Conservation (phyloP, 1,140 invertebrate species). For the Formica selysi region DNA sequence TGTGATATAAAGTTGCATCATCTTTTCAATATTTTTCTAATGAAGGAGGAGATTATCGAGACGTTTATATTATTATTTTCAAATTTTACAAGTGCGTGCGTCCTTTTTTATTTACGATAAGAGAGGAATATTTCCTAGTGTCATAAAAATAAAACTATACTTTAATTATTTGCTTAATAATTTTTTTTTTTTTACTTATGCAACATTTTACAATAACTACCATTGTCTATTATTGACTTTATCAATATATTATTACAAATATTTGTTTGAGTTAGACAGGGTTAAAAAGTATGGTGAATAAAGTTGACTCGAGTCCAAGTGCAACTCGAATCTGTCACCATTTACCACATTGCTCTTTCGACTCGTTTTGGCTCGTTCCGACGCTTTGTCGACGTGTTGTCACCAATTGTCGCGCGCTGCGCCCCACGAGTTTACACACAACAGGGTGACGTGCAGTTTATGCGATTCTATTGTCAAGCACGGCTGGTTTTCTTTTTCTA, state of each 20-base stretch:
- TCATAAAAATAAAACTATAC: conserved; percentile 3
- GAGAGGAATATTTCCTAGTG: not conserved
- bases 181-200: not conserved
- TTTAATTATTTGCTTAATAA: not conserved
- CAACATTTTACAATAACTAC: not conserved
- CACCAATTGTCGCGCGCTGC: conserved; percentile 83
- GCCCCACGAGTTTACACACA: conserved; percentile 85
- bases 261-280: not conserved
- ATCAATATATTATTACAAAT: not conserved
- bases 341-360: conserved; percentile 64
- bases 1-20: not conserved
- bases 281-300: not conserved
- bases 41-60: not conserved
- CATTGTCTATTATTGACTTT: not conserved
- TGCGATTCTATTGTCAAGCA: conserved; percentile 82
- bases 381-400: conserved; percentile 83
- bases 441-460: conserved; percentile 83
- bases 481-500: conserved; percentile 72
- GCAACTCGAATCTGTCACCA: conserved; percentile 30
- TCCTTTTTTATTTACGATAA: not conserved
- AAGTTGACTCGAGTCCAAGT: conserved; percentile 19
- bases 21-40: not conserved
- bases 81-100: not conserved
- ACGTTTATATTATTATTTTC: not conserved
- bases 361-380: conserved; percentile 76